Conservation (phyloP, 2,797 vertebrate genomes). For the Enteromius argenteus region DNA sequence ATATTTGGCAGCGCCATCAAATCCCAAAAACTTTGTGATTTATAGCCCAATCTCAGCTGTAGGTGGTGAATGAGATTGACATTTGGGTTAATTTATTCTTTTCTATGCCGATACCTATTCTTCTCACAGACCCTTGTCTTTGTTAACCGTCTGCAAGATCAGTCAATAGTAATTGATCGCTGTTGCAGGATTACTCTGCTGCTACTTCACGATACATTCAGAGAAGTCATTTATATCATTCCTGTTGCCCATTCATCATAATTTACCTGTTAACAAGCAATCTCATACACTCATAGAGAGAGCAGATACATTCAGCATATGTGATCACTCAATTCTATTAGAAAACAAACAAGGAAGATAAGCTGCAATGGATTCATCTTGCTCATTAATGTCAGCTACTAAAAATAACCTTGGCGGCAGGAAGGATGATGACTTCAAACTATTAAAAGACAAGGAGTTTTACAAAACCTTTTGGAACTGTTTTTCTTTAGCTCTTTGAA, state of each 20-base stretch:
- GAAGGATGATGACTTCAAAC: conserved; percentile 12
- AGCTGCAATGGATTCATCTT: conserved; percentile 30
- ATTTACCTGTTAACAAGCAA: conserved; percentile 68
- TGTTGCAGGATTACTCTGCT: conserved; percentile 68
- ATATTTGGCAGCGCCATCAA: conserved; percentile 34
- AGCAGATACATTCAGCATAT: conserved; percentile 29
- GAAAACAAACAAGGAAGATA: conserved; percentile 37
- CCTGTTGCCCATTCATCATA: conserved; percentile 71
- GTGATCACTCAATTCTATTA: conserved; percentile 39
- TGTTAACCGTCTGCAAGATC: conserved; percentile 62
- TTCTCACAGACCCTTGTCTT: conserved; percentile 62
- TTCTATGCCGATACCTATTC: conserved; percentile 22
- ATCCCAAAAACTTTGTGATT: conserved; percentile 62
- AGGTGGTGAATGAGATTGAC: conserved; percentile 58
- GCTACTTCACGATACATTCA: conserved; percentile 62
- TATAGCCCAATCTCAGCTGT: conserved; percentile 58
- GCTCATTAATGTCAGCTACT: conserved; percentile 41
- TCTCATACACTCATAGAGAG: conserved; percentile 65
- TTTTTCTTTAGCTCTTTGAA: not conserved
- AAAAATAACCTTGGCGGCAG: conserved; percentile 29
- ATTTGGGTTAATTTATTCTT: conserved; percentile 56
- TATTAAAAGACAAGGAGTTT: not conserved
- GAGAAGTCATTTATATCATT: conserved; percentile 69
- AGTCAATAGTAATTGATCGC: conserved; percentile 72
- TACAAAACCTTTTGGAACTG: not conserved